Evolutionary conservation across 2,797 vertebrate genomes (phyloP), one percentile per base, ranked within the genome.

Genomic region (Schizothorax lantsangensis): DNA sequence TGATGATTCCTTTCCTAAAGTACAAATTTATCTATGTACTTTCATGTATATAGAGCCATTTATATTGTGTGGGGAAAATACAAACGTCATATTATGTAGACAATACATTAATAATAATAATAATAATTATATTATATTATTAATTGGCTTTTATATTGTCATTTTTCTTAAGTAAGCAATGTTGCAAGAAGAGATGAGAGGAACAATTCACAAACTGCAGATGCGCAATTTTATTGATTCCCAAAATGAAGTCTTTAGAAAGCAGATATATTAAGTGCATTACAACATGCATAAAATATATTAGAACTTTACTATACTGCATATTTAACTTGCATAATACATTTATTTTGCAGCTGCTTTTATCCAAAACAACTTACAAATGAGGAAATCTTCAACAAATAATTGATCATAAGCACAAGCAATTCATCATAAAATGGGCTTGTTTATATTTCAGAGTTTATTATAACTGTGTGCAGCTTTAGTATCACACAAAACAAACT

Each of bases 401-500:
- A 64, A 74, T 5, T n/a, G 2, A 47, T 64, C 69, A n/a, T 10
- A 21, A 12, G 15, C 69, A 77, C 30, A 66, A 26, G n/a, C 12
- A 26, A 79, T 26, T 79, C 17, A 30, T 54, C 57, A 69, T 33
- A 57, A 69, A 33, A 79, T 49, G 11, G 45, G 33, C 6, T 78
- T 54, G 57, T 85, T 79, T 79, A 85, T 85, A 69, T 49, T 40
- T 38, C 83, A 14, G 30, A 66, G 19, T 81, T 66, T 66, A 64
- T 81, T 66, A 72, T 45, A 79, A 33, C 52, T 26, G 78, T 30
- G 38, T 40, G 69, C 68, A 64, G 54, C 52, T 73, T 80, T 33
- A 80, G 54, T 38, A 62, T 72, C 66, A 26, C 36, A 84, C 78
- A 73, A 86, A 19, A 81, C 78, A 81, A 81, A 81, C 78, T 86